Conservation (phyloP, 2,888 invertebrate genomes). For the Sphaerophoria rueppellii region DNA sequence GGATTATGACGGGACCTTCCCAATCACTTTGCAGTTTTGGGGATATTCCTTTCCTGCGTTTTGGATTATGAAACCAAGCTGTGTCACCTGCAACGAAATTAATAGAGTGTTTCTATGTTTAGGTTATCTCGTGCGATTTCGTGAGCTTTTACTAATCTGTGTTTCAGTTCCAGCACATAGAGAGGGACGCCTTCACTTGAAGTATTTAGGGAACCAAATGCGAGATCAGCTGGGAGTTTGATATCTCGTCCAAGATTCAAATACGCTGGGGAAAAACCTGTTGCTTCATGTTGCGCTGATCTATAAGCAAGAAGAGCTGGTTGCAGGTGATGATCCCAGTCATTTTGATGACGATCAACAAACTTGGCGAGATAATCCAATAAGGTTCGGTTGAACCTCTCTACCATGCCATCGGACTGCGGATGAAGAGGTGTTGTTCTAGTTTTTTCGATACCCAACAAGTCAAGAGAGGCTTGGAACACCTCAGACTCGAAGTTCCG, state of each 20-base stretch:
- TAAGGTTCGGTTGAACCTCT: too few species aligned
- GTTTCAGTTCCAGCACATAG: not conserved
- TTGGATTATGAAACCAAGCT: conserved; percentile 1
- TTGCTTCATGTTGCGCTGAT: not conserved
- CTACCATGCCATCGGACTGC: too few species aligned
- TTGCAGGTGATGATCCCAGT: conserved; percentile 9
- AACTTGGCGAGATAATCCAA: too few species aligned
- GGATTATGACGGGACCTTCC: conserved; percentile 1
- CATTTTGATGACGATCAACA: not conserved
- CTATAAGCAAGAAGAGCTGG: conserved; percentile 11
- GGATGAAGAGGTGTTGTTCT: too few species aligned
- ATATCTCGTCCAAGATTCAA: not conserved
- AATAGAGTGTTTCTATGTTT: not conserved
- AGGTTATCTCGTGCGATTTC: not conserved
- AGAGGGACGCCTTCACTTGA: not conserved
- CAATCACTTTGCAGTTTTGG: conserved; percentile 3
- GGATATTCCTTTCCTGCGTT: conserved; percentile 4
- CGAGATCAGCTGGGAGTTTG: not conserved
- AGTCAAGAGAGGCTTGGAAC: too few species aligned
- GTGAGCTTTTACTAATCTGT: too few species aligned
- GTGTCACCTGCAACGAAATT: not conserved
- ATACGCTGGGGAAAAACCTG: not conserved
- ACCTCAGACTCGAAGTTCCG: too few species aligned
- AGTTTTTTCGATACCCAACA: too few species aligned
- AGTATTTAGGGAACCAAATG: not conserved